A percentile compares a stretch with the other conserved stretches of the same genome.
Evolutionary conservation across 2,113 vertebrate genomes (phyloP).

Genomic region (Globicephala melas): DNA sequence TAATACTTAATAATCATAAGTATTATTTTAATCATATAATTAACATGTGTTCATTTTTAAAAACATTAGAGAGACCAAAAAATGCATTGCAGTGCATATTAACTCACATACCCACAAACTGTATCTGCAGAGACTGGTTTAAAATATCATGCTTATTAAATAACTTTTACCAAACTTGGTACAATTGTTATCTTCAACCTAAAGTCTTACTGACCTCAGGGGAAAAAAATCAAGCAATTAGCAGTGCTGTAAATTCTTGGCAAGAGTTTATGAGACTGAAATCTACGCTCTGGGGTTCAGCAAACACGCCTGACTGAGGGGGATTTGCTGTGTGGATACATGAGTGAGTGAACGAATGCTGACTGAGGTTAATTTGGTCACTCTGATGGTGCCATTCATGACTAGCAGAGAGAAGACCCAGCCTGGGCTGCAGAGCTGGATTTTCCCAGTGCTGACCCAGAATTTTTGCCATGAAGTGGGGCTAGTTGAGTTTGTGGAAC

Average conservation of each 20-base stretch:
- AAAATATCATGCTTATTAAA: conserved; percentile 54
- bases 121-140: not conserved
- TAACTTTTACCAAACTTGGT: conserved; percentile 47
- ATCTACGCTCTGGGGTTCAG: not conserved
- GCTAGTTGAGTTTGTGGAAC: not conserved
- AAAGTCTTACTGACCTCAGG: conserved; percentile 58
- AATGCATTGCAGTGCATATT: not conserved
- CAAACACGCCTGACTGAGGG: not conserved
- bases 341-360: not conserved
- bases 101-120: not conserved
- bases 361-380: not conserved
- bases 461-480: not conserved
- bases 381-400: not conserved
- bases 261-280: conserved; percentile 13
- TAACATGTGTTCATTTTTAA: not conserved
- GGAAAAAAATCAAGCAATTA: conserved; percentile 44
- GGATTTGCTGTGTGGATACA: not conserved
- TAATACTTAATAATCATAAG: not conserved
- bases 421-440: not conserved
- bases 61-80: conserved; percentile 3
- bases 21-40: conserved; percentile 39
- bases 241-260: conserved; percentile 20
- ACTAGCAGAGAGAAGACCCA: not conserved
- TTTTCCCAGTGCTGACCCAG: not conserved
- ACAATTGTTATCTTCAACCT: conserved; percentile 12